Base-by-base conservation (phyloP, 2,888 invertebrate genomes). In the Euzophera pinguis region DNA sequence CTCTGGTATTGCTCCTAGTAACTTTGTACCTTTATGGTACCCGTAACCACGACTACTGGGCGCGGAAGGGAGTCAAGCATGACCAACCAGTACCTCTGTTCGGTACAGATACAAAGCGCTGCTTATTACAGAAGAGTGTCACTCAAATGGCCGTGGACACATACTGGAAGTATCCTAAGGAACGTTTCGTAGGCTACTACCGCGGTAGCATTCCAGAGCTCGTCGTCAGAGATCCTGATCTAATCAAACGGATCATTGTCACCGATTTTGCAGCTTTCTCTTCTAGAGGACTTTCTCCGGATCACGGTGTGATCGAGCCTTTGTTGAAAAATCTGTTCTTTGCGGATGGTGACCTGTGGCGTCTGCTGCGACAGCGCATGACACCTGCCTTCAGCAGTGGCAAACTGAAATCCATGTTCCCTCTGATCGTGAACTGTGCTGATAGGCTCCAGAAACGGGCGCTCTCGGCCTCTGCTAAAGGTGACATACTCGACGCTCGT, bases 401-500 rank as follows among this genome's bases (percentile, higher is more conserved):
- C 22, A 84, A 81, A 64, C 68, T 82, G 48, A 72, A 71, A 45
- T 80, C 77, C 17, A 84, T 84, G 84, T 83, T 84, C 56, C 82
- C 81, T 10, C 67, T 84, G 52, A 71, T 84, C 14, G 69, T 73
- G 49, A 78, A 78, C 56, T 72, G 81, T 29, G 78, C 81, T 3
- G 77, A 79, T 62, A 60, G 63, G 32, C 63, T 85, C 53, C 76
- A 73, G 54, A 47, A 57, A 10, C 70, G 75, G 4, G 65, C 74
- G n/a, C 61, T 67, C 0, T 43, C 52, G 10, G 68, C 68, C 13
- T 72, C 75, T 41, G 58, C 63, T 27, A 47, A 49, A 17, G 69
- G 62, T 1, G 58, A 52, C 1, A 52, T 71, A 16, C 51, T 77
- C 7, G 81, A 79, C 53, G 78, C 75, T 5, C 67, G 81, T 1